phyloP scores from a whole-genome alignment of 2,797 vertebrate genomes.

The Fratercula arctica region DNA sequence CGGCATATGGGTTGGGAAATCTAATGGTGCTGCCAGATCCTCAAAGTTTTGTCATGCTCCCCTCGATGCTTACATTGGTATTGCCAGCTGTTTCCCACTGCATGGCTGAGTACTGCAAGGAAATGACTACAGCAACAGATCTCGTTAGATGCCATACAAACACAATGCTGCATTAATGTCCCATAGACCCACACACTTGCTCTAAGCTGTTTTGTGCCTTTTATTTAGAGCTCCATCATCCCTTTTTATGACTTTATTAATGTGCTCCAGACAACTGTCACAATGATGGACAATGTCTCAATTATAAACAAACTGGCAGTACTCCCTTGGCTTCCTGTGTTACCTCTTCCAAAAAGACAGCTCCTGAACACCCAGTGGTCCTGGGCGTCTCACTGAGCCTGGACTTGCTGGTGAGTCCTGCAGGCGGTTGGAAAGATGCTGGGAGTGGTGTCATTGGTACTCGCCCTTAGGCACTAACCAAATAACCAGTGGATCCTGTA shows the following conservation, averaged over 20 bases:
- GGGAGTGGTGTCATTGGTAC: not conserved
- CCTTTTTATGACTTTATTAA: not conserved
- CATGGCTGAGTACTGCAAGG: not conserved
- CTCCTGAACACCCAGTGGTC: not conserved
- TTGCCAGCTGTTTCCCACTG: not conserved
- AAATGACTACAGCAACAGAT: not conserved
- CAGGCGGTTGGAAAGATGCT: not conserved
- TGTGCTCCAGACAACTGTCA: not conserved
- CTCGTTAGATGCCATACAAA: not conserved
- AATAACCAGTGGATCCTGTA: not conserved
- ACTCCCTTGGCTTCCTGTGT: not conserved
- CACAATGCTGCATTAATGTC: not conserved
- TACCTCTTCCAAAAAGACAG: not conserved
- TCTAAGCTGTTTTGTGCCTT: not conserved
- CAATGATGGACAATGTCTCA: not conserved
- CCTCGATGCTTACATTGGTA: accelerated
- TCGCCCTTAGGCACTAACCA: not conserved
- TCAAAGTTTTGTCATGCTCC: not conserved
- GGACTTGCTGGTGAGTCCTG: not conserved
- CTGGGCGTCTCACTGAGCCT: not conserved
- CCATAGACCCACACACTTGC: not conserved
- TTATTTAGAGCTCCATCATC: not conserved
- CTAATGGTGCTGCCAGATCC: not conserved
- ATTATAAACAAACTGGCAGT: not conserved
- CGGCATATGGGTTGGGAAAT: not conserved